Conservation (phyloP, 2,797 vertebrate genomes). For the Enteromius trimaculatus region DNA sequence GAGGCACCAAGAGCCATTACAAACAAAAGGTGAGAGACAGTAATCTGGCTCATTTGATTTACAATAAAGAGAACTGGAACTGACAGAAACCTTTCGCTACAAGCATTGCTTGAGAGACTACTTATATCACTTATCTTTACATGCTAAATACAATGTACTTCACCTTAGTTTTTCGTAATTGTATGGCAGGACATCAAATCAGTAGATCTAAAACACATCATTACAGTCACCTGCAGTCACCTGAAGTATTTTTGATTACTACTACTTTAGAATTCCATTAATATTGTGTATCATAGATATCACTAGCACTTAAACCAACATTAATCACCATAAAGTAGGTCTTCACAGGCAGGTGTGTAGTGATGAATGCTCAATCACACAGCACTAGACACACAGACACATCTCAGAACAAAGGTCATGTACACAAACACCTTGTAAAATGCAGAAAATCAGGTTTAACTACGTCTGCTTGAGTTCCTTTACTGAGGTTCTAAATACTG, state of each 20-base stretch:
- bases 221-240: not conserved
- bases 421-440: not conserved
- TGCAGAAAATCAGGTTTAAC: constrained; percentile 33
- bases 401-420: constrained; percentile 10
- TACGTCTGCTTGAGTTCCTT: not conserved
- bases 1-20: too few species aligned
- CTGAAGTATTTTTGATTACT: not conserved
- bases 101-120: too few species aligned
- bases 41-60: too few species aligned
- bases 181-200: too few species aligned
- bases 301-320: not conserved
- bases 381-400: not conserved
- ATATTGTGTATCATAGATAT: not conserved
- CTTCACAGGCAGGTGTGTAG: not conserved
- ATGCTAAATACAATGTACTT: not conserved
- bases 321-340: not conserved
- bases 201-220: not conserved
- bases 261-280: not conserved
- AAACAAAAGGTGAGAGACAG: too few species aligned
- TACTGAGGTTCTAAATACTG: not conserved
- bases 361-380: not conserved
- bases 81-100: not conserved
- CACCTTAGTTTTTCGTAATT: not conserved
- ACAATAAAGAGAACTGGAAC: not conserved
- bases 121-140: too few species aligned